Base-by-base conservation (phyloP, 2,113 vertebrate species). In the Taxidea taxus region DNA sequence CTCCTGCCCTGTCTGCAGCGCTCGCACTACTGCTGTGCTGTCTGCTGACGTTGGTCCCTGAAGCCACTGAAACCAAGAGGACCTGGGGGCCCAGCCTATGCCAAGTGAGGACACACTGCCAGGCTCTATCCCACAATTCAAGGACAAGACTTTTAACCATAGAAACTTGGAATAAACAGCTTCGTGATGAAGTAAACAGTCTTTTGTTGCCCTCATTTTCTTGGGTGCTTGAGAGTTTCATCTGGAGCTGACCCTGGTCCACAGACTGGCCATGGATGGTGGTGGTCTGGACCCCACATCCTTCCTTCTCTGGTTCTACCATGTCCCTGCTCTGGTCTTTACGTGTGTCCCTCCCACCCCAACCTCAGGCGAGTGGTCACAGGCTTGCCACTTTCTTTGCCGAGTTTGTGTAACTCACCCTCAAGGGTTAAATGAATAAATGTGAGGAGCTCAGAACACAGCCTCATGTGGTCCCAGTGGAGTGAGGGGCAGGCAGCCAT, bases 101-200 rank as follows among this genome's bases (percentile, higher is more conserved):
- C 84, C 39, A 31, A 27, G 21, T 29, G 64, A 54, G 56, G n/a
- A 70, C 25, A 27, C 0, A 2, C 1, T 14, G 72, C 37, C 7
- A 81, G 60, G 56, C 34, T 42, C 9, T 39, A 0, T 13, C 31
- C 31, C 31, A 1, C 15, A 29, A 14, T 44, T 78, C 20, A 78
- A 68, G 72, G 18, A 74, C 3, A 44, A 86, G 87, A n/a, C 39
- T 39, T 31, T 84, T 5, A 23, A n/a, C 34, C 44, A 16, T 86
- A 68, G 95, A 85, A 44, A 25, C n/a, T 21, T 42, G 31, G 11
- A 92, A 58, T 72, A 89, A 95, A 96, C 14, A 12, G 39, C 20
- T 15, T 81, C 1, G 0, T 39, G 74, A 37, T 39, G 23, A 51
- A 81, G 29, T 9, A 20, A 51, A 7, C 6, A 12, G 58, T 39